Base-by-base conservation (phyloP, 1,140 invertebrate genomes). In the Oedothorax gibbosus region DNA sequence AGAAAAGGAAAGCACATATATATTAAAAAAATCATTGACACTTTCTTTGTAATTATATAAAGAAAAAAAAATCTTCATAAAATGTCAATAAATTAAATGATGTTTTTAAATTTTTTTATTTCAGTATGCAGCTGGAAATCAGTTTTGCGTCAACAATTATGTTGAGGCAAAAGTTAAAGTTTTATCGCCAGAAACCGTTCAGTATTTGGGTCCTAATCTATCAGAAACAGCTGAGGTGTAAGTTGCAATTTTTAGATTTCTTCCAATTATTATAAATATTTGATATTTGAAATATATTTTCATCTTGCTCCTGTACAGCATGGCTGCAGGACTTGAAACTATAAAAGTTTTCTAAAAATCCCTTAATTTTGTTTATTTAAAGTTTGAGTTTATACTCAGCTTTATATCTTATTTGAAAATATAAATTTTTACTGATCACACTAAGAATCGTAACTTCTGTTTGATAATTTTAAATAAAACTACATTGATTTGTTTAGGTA, bases 41-140 rank as follows among this genome's bases (percentile, higher is more conserved):
- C 21, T n/a, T 65, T 65, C n/a, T 2, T 65, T 20, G 15, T 65
- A 8, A 20, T 10, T 65, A 8, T 64, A 8, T 14, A 12, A 15
- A 64, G 20, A 14, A 1, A 65, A 65, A 15, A 6, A 10, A 10
- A 15, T 20, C 10, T 10, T 21, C 21, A 20, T 12, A 15, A 65
- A 20, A 21, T 0, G 10, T 6, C 4, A 15, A 2, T 4, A 20
- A n/a, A 10, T 49, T 21, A 49, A 12, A 10, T 50, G 5, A 35
- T 68, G 6, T 49, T 68, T 14, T 14, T n/a, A 54, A 49, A 15
- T 75, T 21, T 75, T 62, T 49, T 56, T 35, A 80, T 35, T 81
- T 68, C 77, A 87, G 86, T 89, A 85, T 87, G 81, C 88, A 65
- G 87, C 87, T 69, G 85, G 86, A 79, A 86, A 87, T 87, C 85